Evolutionary conservation across 1,140 invertebrate genomes (phyloP).

Genomic region (Hesperophylax magnus): DNA sequence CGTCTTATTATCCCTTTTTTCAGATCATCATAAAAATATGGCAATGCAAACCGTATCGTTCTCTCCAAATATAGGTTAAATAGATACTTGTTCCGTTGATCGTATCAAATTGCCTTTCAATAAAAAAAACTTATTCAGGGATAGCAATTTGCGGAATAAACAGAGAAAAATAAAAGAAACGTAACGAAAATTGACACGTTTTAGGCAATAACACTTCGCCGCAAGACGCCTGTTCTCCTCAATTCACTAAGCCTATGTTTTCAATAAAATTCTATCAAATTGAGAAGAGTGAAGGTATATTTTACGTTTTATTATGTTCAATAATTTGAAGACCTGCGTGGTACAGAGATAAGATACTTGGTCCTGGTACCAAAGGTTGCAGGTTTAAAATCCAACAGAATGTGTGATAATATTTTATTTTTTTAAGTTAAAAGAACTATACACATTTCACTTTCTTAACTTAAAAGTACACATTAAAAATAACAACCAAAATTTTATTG

Average conservation of each 20-base stretch:
- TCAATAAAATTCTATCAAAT: neutral
- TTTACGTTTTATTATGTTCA: too few relatives aligned
- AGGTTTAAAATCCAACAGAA: too few relatives aligned
- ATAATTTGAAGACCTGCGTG: too few relatives aligned
- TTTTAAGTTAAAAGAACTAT: too few relatives aligned
- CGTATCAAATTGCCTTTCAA: conserved; percentile 8
- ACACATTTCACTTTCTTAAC: too few relatives aligned
- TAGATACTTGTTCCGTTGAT: neutral
- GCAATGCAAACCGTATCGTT: neutral
- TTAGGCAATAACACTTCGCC: neutral
- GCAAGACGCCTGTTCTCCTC: neutral
- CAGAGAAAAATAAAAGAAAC: neutral
- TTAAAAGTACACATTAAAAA: too few relatives aligned
- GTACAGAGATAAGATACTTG: too few relatives aligned
- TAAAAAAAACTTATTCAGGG: neutral
- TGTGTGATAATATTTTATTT: too few relatives aligned
- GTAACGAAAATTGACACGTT: conserved; percentile 21
- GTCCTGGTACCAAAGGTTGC: too few relatives aligned
- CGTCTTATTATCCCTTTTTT: neutral
- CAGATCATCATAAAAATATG: conserved; percentile 11
- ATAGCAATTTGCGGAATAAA: conserved; percentile 14
- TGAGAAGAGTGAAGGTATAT: too few relatives aligned
- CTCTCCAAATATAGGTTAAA: neutral
- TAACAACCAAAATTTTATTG: too few relatives aligned
- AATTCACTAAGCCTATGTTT: neutral